A percentile compares a stretch with the other conserved stretches of the same genome.
These are phyloP conservation scores for Hipparchia semele DNA, from an alignment of 2,888 invertebrate genomes.

Conservation along the genomic window DNA sequence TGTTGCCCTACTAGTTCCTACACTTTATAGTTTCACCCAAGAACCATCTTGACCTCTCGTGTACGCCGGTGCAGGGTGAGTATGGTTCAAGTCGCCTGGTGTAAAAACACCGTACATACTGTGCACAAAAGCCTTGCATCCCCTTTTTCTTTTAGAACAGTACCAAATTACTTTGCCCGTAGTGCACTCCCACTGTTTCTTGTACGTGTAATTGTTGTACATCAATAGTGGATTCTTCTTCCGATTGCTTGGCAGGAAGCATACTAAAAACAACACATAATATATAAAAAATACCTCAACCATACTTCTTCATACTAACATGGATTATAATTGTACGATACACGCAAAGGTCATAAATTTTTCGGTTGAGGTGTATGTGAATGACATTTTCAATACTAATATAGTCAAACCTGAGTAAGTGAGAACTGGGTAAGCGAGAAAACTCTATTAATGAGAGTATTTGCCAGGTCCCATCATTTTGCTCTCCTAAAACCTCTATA, in stretches of 20 bases:
- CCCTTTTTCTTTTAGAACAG: conserved; percentile 42
- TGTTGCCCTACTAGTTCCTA: not conserved
- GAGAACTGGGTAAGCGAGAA: too few species aligned
- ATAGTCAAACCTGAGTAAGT: too few species aligned
- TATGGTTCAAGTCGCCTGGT: conserved; percentile 30
- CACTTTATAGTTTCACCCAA: conserved; percentile 40
- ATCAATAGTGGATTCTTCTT: conserved; percentile 45
- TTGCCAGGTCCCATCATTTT: too few species aligned
- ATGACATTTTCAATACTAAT: too few species aligned
- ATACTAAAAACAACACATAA: conserved; percentile 31
- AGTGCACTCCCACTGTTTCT: conserved; percentile 36
- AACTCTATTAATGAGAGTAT: too few species aligned
- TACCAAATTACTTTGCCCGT: conserved; percentile 44
- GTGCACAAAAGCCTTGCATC: conserved; percentile 43
- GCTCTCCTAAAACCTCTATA: too few species aligned
- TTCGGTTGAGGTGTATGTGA: too few species aligned
- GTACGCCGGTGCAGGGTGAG: conserved; percentile 40
- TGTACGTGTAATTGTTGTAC: conserved; percentile 42
- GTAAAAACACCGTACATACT: conserved; percentile 39
- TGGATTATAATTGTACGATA: not conserved
- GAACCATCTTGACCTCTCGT: conserved; percentile 35
- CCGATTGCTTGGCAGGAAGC: conserved; percentile 42
- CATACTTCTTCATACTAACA: not conserved
- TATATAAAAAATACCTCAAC: not conserved
- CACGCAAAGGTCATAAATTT: too few species aligned